phyloP scores from a whole-genome alignment of 2,797 vertebrate genomes.

The Tympanoctomys barrerae region DNA sequence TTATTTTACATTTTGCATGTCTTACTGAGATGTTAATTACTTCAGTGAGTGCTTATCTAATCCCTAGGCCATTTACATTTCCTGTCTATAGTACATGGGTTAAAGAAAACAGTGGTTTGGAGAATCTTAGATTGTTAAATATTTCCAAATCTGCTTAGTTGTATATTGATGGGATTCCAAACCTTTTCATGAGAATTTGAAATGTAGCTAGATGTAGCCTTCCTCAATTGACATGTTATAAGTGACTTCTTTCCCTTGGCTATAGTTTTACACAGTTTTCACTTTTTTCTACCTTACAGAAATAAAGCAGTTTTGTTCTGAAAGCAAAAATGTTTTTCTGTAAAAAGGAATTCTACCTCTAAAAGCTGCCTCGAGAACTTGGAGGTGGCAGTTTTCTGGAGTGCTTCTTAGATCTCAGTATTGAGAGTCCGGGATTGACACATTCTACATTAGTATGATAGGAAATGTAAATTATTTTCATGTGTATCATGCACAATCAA shows the following conservation, averaged over 20 bases:
- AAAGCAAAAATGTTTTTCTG: slow-evolving; percentile 86
- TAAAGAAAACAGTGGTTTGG: slow-evolving; percentile 34
- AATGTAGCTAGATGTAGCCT: slow-evolving; percentile 68
- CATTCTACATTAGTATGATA: slow-evolving; percentile 53
- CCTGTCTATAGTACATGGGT: slow-evolving; percentile 25
- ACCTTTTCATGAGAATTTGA: slow-evolving; percentile 67
- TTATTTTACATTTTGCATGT: slow-evolving; percentile 65
- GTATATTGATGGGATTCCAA: slow-evolving; percentile 45
- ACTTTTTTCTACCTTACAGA: slow-evolving; percentile 50
- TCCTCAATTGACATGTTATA: slow-evolving; percentile 57
- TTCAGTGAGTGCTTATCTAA: slow-evolving; percentile 54
- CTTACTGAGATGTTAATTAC: slow-evolving; percentile 58
- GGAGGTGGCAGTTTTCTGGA: slow-evolving; percentile 81
- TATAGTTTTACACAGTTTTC: slow-evolving; percentile 40
- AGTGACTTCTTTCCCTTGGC: slow-evolving; percentile 32
- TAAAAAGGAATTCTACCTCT: slow-evolving; percentile 85
- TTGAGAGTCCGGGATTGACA: slow-evolving; percentile 46
- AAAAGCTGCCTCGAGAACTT: slow-evolving; percentile 84
- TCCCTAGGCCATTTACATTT: slow-evolving; percentile 42
- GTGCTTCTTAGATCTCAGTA: slow-evolving; percentile 57
- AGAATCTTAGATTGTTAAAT: slow-evolving; percentile 22
- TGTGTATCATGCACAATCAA: slow-evolving; percentile 25
- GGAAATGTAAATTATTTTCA: slow-evolving; percentile 59
- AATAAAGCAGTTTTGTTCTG: slow-evolving; percentile 76
- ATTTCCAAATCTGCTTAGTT: slow-evolving; percentile 38